phyloP scores from a whole-genome alignment of 1,140 invertebrate genomes.

The Spodoptera litura region DNA sequence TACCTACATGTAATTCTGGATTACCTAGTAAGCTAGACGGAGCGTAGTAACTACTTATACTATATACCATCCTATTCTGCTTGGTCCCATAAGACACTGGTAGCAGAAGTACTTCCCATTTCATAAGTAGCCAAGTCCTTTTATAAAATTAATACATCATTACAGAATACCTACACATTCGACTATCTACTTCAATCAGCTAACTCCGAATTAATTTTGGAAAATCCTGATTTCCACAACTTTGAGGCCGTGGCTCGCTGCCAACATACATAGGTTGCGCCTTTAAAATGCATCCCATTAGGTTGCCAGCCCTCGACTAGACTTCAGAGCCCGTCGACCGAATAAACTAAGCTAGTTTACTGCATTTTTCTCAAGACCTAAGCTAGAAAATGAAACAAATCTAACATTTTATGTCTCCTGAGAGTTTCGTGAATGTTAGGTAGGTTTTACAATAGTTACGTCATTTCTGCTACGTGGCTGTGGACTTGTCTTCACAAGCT shows the following conservation, averaged over 20 bases:
- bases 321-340: slow-evolving; percentile 48
- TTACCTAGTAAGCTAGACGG: too few species aligned
- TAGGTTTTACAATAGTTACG: not conserved
- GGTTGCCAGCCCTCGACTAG: slow-evolving; percentile 48
- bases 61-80: too few species aligned
- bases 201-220: slow-evolving; percentile 46
- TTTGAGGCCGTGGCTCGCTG: slow-evolving; percentile 46
- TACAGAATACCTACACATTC: too few species aligned
- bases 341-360: slow-evolving; percentile 53
- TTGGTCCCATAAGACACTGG: too few species aligned
- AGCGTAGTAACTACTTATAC: too few species aligned
- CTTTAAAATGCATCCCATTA: slow-evolving; percentile 68
- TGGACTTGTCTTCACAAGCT: too few species aligned
- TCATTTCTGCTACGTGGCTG: too few species aligned
- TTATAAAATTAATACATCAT: too few species aligned
- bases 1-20: too few species aligned
- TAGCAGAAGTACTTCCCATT: too few species aligned
- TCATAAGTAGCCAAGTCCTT: too few species aligned
- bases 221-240: slow-evolving; percentile 50
- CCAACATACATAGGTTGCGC: slow-evolving; percentile 37
- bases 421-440: not conserved
- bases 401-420: not conserved
- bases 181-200: slow-evolving; percentile 3
- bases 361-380: slow-evolving; percentile 24
- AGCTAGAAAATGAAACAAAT: slow-evolving; percentile 22